Evolutionary conservation across 2,113 vertebrate species (phyloP), one percentile per base, ranked within the genome.

Genomic region (Hucho hucho): DNA sequence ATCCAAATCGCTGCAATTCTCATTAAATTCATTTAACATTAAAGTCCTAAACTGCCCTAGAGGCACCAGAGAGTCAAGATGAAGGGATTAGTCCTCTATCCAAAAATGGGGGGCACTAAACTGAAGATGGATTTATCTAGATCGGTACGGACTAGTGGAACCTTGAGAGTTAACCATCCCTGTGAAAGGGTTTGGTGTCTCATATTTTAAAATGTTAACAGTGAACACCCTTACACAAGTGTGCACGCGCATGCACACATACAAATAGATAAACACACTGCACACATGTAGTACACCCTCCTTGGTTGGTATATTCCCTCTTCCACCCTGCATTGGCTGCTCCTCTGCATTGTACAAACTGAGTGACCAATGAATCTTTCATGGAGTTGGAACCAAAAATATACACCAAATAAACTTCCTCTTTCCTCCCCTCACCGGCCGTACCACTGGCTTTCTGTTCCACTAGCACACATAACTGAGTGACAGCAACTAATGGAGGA

Each of bases 321-420:
- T 26, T 65, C 43, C n/a, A 16, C 28, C 71, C 47, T 29, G 59
- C 46, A 25, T 74, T 49, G 25, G 63, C 61, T 16, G 26, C 69
- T 73, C 81, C 74, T 79, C 56, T 29, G 58, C 13, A 29, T 83
- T 86, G 84, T 84, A 79, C 77, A 82, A 87, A 83, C 77, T 80
- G 76, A 90, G 79, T 78, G 75, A 79, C 65, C 24, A 49, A 71
- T 91, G 73, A 89, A 93, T 90, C 47, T 88, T 93, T 92, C 75
- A 91, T 90, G 61, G 59, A 79, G 65, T 83, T 46, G 32, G 59
- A 69, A 80, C 87, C 86, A 86, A 91, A 90, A 91, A 90, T 89
- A 92, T 66, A 80, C 64, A 32, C 78, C 72, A 83, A 84, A 88
- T 80, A 86, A 83, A 72, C 80, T 47, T 77, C 84, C 75, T n/a